These are phyloP conservation scores for Drosophila quinaria DNA, from an alignment of 2,888 invertebrate species.

Conservation along the genomic window DNA sequence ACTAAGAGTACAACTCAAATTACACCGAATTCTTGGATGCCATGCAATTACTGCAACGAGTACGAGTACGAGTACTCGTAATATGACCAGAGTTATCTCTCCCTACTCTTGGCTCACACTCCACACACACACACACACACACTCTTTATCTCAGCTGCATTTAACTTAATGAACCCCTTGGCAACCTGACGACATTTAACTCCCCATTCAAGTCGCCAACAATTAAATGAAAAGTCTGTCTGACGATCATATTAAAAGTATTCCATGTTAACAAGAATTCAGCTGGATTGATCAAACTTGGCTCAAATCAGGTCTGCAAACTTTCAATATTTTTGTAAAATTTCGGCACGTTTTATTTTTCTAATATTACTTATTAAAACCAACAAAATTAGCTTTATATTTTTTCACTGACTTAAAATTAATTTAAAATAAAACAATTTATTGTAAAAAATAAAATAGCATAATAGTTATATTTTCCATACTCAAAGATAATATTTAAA, in stretches of 20 bases:
- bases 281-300: background rate
- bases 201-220: slow-evolving; percentile 20
- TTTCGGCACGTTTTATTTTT: too few relatives aligned
- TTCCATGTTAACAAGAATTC: background rate
- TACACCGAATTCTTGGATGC: slow-evolving; percentile 34
- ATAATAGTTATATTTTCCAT: too few relatives aligned
- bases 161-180: slow-evolving; percentile 35
- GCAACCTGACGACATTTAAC: slow-evolving; percentile 26
- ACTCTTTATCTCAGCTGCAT: slow-evolving; percentile 1
- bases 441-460: too few relatives aligned
- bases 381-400: too few relatives aligned
- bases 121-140: background rate
- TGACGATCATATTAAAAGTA: background rate
- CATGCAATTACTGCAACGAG: slow-evolving; percentile 41
- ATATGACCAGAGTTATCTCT: slow-evolving; percentile 1
- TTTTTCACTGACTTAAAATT: too few relatives aligned
- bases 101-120: slow-evolving; percentile 3
- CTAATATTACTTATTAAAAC: too few relatives aligned
- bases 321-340: too few relatives aligned
- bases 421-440: too few relatives aligned
- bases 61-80: too few relatives aligned
- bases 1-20: slow-evolving; percentile 43
- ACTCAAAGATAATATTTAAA: too few relatives aligned
- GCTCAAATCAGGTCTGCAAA: background rate
- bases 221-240: slow-evolving; percentile 23